Evolutionary conservation across 2,113 vertebrate genomes (phyloP).

Genomic region (Tympanuchus pallidicinctus): DNA sequence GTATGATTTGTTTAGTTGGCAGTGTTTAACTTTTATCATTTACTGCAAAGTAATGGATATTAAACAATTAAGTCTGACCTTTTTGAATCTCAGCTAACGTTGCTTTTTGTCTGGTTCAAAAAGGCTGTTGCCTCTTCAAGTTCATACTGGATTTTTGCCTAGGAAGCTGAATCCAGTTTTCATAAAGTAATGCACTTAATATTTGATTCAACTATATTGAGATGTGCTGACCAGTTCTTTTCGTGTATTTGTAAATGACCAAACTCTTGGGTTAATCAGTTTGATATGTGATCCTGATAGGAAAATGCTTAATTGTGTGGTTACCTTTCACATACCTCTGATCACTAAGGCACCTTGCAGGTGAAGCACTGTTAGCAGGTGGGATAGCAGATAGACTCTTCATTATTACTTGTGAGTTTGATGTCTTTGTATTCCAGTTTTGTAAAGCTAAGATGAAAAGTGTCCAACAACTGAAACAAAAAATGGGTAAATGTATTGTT

Average conservation of each 20-base stretch:
- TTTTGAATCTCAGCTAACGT: neutral
- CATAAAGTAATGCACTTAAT: neutral
- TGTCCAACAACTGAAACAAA: neutral
- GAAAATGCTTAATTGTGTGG: neutral
- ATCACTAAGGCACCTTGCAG: neutral
- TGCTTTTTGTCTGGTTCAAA: constrained; percentile 2
- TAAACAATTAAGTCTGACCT: neutral
- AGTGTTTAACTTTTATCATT: neutral
- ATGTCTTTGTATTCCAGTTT: neutral
- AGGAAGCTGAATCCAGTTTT: neutral
- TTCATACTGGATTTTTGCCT: constrained; percentile 9
- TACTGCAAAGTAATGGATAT: neutral
- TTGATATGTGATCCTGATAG: neutral
- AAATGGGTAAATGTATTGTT: neutral
- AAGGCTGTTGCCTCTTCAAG: neutral
- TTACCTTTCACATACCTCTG: neutral
- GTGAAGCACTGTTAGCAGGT: neutral
- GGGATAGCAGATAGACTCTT: neutral
- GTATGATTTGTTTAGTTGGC: neutral
- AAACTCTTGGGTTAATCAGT: neutral
- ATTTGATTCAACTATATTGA: neutral
- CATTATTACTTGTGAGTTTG: neutral
- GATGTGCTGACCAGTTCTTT: neutral
- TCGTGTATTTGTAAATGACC: neutral
- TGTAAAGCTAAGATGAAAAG: neutral